A percentile compares a stretch with the other conserved stretches of the same genome.
These are phyloP conservation scores for Esperia sulphurella DNA, from an alignment of 2,888 invertebrate species.

Conservation along the genomic window DNA sequence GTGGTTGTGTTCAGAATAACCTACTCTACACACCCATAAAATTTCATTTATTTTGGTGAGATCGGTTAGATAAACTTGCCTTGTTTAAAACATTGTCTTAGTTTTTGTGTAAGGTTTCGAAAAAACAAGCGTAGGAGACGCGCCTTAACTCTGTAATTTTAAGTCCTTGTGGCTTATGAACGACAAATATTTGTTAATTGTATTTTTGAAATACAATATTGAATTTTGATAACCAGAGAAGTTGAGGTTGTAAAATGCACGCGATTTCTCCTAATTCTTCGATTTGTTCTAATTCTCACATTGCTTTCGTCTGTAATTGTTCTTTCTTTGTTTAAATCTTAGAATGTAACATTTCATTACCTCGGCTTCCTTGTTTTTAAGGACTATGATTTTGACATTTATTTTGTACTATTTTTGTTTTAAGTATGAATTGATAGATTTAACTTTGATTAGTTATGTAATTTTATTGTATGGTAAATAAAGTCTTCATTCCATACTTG, in stretches of 20 bases:
- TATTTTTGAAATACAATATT: constrained; percentile 37
- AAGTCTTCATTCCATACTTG: constrained; percentile 29
- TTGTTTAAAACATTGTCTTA: no score
- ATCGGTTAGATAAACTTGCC: no score
- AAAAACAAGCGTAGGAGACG: no score
- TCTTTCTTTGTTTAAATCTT: constrained; percentile 15
- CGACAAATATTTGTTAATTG: constrained; percentile 1
- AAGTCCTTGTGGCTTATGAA: background rate
- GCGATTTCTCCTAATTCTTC: constrained; percentile 4
- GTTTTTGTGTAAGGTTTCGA: no score
- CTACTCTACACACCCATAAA: no score
- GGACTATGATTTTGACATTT: constrained; percentile 30
- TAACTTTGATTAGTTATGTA: constrained; percentile 41
- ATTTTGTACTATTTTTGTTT: constrained; percentile 40
- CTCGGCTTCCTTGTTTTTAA: constrained; percentile 66
- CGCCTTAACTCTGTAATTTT: no score
- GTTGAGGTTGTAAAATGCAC: constrained; percentile 71
- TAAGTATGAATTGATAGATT: constrained; percentile 45
- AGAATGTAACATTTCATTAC: constrained; percentile 54
- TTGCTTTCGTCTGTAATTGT: background rate
- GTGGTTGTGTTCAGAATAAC: no score
- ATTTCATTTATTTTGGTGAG: no score
- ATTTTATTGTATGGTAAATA: constrained; percentile 50
- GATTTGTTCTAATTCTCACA: constrained; percentile 12
- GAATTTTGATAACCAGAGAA: constrained; percentile 51